Conservation (phyloP, 1,140 invertebrate species). For the Hyposmocoma kahamanoa region DNA sequence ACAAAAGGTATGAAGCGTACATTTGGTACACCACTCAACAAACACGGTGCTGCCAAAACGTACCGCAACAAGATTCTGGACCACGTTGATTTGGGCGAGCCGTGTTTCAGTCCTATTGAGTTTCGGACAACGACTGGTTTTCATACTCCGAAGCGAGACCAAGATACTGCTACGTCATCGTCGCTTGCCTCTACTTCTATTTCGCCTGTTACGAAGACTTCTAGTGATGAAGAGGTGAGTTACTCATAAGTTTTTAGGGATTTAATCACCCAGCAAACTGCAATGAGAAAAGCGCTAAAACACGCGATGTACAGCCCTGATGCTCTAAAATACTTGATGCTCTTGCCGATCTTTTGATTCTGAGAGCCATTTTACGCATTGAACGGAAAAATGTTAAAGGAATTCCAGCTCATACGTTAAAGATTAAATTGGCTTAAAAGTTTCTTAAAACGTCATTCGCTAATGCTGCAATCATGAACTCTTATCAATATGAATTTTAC, state of each 20-base stretch:
- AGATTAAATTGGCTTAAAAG: too few relatives aligned
- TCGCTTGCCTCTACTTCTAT: slow-evolving; percentile 47
- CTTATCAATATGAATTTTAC: too few relatives aligned
- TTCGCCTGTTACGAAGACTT: slow-evolving; percentile 45
- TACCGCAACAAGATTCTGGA: slow-evolving; percentile 56
- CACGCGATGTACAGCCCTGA: too few relatives aligned
- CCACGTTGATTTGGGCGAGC: slow-evolving; percentile 46
- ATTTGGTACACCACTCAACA: slow-evolving; percentile 52
- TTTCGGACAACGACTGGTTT: slow-evolving; percentile 26
- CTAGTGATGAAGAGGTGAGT: slow-evolving; percentile 51
- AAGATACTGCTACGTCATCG: slow-evolving; percentile 32
- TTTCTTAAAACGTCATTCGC: too few relatives aligned
- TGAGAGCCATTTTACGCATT: too few relatives aligned
- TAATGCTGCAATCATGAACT: too few relatives aligned
- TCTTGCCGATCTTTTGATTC: too few relatives aligned
- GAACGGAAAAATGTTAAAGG: too few relatives aligned
- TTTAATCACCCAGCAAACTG: too few relatives aligned
- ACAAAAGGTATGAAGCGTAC: slow-evolving; percentile 57
- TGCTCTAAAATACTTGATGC: too few relatives aligned
- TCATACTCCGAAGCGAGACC: slow-evolving; percentile 38
- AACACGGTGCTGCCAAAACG: slow-evolving; percentile 18
- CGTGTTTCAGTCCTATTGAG: slow-evolving; percentile 53
- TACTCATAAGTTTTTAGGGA: background rate
- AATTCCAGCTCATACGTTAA: too few relatives aligned
- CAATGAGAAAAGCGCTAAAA: too few relatives aligned